Base-by-base conservation (phyloP, 1,140 invertebrate species). In the Trichoplusia ni region DNA sequence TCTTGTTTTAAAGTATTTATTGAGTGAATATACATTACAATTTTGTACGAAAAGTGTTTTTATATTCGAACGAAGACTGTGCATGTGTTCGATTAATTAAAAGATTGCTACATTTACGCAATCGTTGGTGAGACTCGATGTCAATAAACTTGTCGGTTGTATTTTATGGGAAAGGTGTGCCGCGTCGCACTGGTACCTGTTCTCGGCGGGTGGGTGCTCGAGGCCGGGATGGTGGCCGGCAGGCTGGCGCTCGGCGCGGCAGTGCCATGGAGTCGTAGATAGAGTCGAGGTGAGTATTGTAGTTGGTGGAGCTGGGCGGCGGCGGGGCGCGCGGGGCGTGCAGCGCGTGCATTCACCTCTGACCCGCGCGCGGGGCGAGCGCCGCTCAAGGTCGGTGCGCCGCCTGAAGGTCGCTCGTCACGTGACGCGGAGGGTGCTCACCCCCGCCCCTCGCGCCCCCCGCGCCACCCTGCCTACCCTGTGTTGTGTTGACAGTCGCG, bases 81-180 rank as follows among this genome's bases (percentile, higher is more conserved):
- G 77, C 62, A 64, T 79, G 82, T 81, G 78, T 74, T 76, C 11
- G 51, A 65, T 62, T 65, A 62, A 54, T 68, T 64, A 65, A 68
- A 75, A 79, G 67, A 71, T 72, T 66, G 64, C 58, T 67, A 77
- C 68, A 81, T 86, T 89, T 85, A 80, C 82, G 79, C 84, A 89
- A 86, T 85, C 71, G 79, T 81, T 82, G 64, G 73, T 81, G 75
- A 78, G 83, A 82, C 79, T 87, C 71, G 87, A 90, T 88, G 87
- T 90, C 87, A 88, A 90, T 90, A 90, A 88, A 90, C 87, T 90
- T 86, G 82, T 84, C 82, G 83, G 79, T 84, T 84, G 84, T 87
- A 87, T 87, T 90, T 89, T 86, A 87, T 87, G 86, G 84, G 87
- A 89, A 89, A 89, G 86, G 86, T 90, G 86, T 87, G 86, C 81